Evolutionary conservation across 2,888 invertebrate genomes (phyloP), one percentile per base, ranked within the genome.

Genomic region (Stenichneumon culpator): DNA sequence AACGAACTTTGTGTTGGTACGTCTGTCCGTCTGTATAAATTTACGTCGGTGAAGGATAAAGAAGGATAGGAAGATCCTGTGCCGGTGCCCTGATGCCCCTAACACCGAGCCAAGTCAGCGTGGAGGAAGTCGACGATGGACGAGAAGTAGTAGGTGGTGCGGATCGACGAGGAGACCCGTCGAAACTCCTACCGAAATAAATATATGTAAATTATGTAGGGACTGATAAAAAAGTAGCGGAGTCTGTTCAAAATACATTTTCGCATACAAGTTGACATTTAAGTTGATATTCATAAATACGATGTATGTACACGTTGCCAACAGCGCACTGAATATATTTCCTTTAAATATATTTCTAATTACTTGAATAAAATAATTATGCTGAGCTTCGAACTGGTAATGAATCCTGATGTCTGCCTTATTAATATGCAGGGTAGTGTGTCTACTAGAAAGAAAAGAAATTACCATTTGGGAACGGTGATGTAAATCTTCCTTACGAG

Each of bases 51-150:
- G 54, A 28, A 74, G 73, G 25, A 63, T 63, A 22, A 79, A 82
- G 73, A 68, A 78, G 14, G 47, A 77, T 19, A 36, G 65, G 67
- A 72, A 75, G 73, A 78, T 82, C 60, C 39, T 57, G 70, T 70
- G 81, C 44, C 73, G 60, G 63, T 82, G 82, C 63, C 78, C 84
- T 70, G 63, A 65, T 79, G 73, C 68, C 82, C 68, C 73, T 65
- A 47, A 32, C 44, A 60, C 19, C 54, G 39, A 47, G 25, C 39
- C 60, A 47, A 74, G 63, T 77, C 25, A 54, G 36, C 69, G 25
- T 52, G 47, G 78, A 72, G 22, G 36, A 80, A 39, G 32, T 79
- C 60, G 68, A 82, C 68, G 63, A 25, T 44, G 32, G 54, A 57
- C 44, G 14, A 44, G 14, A 22, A 67, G 44, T 70, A n/a, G 50